These are phyloP conservation scores for Xyrauchen texanus DNA, from an alignment of 2,113 vertebrate species.

Conservation along the genomic window DNA sequence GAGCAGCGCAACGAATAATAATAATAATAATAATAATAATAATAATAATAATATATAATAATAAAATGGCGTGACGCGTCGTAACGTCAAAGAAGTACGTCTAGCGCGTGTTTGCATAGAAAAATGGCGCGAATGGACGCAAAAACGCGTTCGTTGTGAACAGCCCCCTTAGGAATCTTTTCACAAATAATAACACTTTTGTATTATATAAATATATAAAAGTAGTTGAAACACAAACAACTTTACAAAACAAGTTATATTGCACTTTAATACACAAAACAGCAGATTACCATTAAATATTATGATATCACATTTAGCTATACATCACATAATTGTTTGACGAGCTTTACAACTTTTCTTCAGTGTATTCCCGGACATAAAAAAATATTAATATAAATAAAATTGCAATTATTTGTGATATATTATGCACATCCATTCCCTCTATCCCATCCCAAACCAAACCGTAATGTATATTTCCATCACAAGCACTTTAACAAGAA, in stretches of 20 bases:
- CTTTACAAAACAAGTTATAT: slow-evolving; percentile 47
- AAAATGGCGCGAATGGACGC: too few relatives aligned
- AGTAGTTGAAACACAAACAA: slow-evolving; percentile 39
- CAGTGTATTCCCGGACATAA: slow-evolving; percentile 42
- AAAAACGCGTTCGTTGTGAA: too few relatives aligned
- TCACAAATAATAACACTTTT: too few relatives aligned
- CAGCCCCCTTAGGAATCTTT: too few relatives aligned
- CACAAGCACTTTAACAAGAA: slow-evolving; percentile 70
- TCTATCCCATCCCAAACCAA: not conserved
- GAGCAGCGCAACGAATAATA: too few relatives aligned
- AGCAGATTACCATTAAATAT: slow-evolving; percentile 23
- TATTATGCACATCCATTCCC: slow-evolving; percentile 13
- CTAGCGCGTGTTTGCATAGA: too few relatives aligned
- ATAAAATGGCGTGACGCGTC: too few relatives aligned
- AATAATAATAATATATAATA: too few relatives aligned
- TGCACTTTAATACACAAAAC: slow-evolving; percentile 55
- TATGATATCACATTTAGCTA: slow-evolving; percentile 18
- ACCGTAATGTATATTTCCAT: slow-evolving; percentile 8
- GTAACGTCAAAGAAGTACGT: too few relatives aligned
- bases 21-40: too few relatives aligned
- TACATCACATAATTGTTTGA: slow-evolving; percentile 23
- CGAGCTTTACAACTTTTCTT: slow-evolving; percentile 27
- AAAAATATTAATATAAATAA: slow-evolving; percentile 55
- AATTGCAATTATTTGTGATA: slow-evolving; percentile 7
- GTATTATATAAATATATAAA: not conserved